phyloP scores from a whole-genome alignment of 2,113 vertebrate species.

The Ploceus nigricollis region DNA sequence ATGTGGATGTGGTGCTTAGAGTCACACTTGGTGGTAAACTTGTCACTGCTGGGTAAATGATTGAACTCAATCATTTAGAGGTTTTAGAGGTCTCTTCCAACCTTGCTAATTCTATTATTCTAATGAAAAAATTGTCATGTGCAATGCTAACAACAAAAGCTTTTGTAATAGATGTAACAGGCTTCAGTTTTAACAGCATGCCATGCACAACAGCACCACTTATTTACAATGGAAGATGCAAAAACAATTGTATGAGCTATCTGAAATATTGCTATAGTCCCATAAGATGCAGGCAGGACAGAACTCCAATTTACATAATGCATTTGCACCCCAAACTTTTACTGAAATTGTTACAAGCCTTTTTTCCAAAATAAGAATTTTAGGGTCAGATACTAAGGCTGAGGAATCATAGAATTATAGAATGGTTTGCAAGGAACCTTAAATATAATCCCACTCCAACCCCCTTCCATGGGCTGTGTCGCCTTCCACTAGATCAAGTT shows the following conservation, averaged over 20 bases:
- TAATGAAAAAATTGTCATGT: background rate
- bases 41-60: background rate
- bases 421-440: background rate
- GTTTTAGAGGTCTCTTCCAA: background rate
- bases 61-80: rapidly evolving
- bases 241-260: background rate
- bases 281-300: background rate
- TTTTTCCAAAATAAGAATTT: background rate
- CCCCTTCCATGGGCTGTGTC: rapidly evolving
- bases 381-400: background rate
- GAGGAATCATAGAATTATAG: background rate
- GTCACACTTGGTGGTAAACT: background rate
- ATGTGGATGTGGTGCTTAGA: background rate
- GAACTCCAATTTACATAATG: rapidly evolving
- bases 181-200: background rate
- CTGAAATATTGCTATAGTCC: background rate
- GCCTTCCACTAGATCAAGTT: background rate
- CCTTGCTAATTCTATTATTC: background rate
- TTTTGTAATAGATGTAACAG: background rate
- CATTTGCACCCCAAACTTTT: background rate
- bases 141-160: rapidly evolving
- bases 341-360: background rate
- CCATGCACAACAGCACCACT: rapidly evolving
- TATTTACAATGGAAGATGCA: background rate
- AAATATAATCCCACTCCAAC: background rate